Base-by-base conservation (phyloP, 1,140 invertebrate species). In the Hydropsyche tenuis region DNA sequence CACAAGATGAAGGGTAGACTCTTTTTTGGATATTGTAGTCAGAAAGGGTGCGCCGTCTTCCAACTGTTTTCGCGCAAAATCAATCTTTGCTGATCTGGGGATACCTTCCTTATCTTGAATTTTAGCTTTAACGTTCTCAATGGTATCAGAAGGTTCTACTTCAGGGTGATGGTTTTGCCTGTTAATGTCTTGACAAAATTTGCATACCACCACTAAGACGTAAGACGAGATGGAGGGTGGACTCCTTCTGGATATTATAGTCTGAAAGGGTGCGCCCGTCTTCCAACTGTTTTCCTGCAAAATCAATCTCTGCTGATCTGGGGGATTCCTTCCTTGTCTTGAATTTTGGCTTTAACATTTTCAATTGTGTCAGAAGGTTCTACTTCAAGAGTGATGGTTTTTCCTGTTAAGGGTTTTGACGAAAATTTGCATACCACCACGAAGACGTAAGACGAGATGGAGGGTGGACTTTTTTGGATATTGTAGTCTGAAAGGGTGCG, bases 101-200 rank as follows among this genome's bases (percentile, higher is more conserved):
- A 90, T 91, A 12, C 91, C 91, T 79, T 88, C 87, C 20, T 89
- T 89, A 69, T 93, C 87, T 78, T 93, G 91, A 75, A 94, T 93
- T 77, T 93, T 93, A 0, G 91, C 89, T 73, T 93, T 93, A 0
- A 93, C 91, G 83, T 93, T 93, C 77, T 93, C 92, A 78, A 94
- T 94, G 0, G 92, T 92, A 63, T 89, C 88, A 0, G 88, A 91
- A 1, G 92, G 88, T 77, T 94, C 92, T 1, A 94, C 92, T 80
- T 94, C 92, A 94, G 81, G 0, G 92, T 94, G 83, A 95, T 95
- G 81, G 91, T 93, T 79, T 93, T 93, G 0, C 91, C 92, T 22
- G 91, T 92, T 18, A 92, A 79, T 16, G 90, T 92, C 80, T 91
- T 92, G 0, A 93, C 92, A 78, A 94, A 79, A 94, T 93, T 82